Evolutionary conservation across 2,888 invertebrate genomes (phyloP), one percentile per base, ranked within the genome.

Genomic region (Chironomus riparius): DNA sequence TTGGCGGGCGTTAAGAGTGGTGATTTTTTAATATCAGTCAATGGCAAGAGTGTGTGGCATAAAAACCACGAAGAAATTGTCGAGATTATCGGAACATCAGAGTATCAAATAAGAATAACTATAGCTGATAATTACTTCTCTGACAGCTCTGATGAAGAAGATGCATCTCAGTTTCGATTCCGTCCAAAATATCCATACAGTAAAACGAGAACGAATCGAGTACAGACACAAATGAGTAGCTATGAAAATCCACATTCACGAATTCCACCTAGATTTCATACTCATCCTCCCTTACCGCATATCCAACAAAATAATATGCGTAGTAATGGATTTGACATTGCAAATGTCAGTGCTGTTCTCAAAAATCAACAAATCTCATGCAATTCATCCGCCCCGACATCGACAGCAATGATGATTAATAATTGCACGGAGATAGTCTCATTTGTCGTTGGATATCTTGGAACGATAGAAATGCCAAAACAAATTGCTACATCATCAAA

Each of bases 401-500:
- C 76, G 4, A 12, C 76, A n/a, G 69, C 76, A 13, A 24, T 77
- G 21, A 48, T 77, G 24, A 75, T 15, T 56, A 7, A 15, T 18
- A 56, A 65, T 28, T 79, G 24, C 79, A 80, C 77, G 81, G 80
- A 7, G 80, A 80, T 75, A 79, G 79, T 76, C 82, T 86, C 89
- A 0, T 92, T 92, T 80, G 89, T 98, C 2, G 95, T 98, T 0
- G 97, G 97, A 1, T 98, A 98, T 83, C 86, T 98, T 70, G 97
- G 97, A 22, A 97, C 97, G 1, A 95, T 98, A 78, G 97, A 97
- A 85, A 96, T 97, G 86, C 97, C 97, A 0, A 91, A 92, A 82
- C 91, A 93, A 79, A 86, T 93, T 65, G 87, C 91, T 73, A 89
- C 90, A 68, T 90, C 90, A 61, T 90, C 92, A 13, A 90, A 94